phyloP scores from a whole-genome alignment of 2,113 vertebrate genomes.

The Sphaerodactylus townsendi region DNA sequence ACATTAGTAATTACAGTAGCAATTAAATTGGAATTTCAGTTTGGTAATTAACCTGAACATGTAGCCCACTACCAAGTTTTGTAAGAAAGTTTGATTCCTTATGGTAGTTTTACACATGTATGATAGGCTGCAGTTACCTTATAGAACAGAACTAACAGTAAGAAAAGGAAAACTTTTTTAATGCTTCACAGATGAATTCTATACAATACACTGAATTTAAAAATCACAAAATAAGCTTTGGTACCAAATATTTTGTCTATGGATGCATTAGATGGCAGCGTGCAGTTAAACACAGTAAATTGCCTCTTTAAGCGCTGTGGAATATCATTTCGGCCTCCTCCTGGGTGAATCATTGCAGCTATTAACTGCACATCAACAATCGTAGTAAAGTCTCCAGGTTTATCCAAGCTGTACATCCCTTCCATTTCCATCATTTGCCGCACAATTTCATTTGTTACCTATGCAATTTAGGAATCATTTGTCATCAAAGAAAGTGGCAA shows the following conservation, averaged over 20 bases:
- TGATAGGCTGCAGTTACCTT: background rate
- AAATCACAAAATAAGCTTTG: slow-evolving; percentile 20
- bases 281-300: slow-evolving; percentile 80
- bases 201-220: background rate
- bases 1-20: background rate
- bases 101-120: background rate
- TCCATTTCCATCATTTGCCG: slow-evolving; percentile 84
- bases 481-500: slow-evolving; percentile 23
- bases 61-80: background rate
- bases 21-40: background rate
- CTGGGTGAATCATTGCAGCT: slow-evolving; percentile 82
- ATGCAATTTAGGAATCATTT: slow-evolving; percentile 27
- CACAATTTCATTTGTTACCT: slow-evolving; percentile 84
- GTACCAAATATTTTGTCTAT: slow-evolving; percentile 84
- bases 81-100: background rate
- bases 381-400: slow-evolving; percentile 80
- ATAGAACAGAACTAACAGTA: background rate
- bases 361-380: slow-evolving; percentile 79
- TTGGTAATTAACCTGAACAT: background rate
- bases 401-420: slow-evolving; percentile 83
- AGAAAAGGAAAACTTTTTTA: background rate
- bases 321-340: slow-evolving; percentile 81
- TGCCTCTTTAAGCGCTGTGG: slow-evolving; percentile 81
- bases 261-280: slow-evolving; percentile 76
- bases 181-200: background rate